A percentile compares a stretch with the other conserved stretches of the same genome.
phyloP scores from a whole-genome alignment of 2,888 invertebrate genomes.

The Xestoiulus laeticollis region DNA sequence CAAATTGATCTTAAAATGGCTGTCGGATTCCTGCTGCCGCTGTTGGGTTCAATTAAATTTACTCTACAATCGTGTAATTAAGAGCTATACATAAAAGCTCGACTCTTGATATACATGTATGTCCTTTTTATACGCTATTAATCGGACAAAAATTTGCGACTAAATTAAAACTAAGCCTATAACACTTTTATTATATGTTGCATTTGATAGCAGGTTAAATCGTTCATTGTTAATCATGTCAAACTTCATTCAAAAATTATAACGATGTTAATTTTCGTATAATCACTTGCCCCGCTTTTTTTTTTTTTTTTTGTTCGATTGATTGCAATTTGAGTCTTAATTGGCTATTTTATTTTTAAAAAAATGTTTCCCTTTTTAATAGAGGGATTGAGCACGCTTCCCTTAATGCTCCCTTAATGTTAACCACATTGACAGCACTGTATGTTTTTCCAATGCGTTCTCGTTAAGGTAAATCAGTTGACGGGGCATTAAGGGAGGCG shows the following conservation, averaged over 20 bases:
- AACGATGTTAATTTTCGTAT: neutral
- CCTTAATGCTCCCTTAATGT: too few species aligned
- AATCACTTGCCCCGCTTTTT: too few species aligned
- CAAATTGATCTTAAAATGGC: conserved; percentile 26
- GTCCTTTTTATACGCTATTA: neutral
- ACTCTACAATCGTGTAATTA: neutral
- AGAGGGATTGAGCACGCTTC: too few species aligned
- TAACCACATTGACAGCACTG: too few species aligned
- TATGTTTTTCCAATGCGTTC: too few species aligned
- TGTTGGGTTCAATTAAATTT: neutral
- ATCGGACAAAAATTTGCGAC: conserved; percentile 17
- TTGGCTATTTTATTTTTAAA: too few species aligned
- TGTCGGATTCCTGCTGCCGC: neutral
- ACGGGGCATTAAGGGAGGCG: too few species aligned
- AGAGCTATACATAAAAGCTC: conserved; percentile 6
- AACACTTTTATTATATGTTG: neutral
- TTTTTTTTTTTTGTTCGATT: too few species aligned
- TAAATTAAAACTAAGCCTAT: neutral
- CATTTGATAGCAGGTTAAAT: neutral
- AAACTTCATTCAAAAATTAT: neutral
- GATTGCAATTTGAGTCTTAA: too few species aligned
- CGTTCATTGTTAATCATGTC: neutral
- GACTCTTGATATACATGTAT: too few species aligned
- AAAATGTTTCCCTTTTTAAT: too few species aligned
- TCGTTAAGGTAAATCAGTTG: too few species aligned